Percentiles rank a stretch among this genome's conserved stretches.
Evolutionary conservation across 1,140 invertebrate genomes (phyloP).

Genomic region (Ceratina australensis): DNA sequence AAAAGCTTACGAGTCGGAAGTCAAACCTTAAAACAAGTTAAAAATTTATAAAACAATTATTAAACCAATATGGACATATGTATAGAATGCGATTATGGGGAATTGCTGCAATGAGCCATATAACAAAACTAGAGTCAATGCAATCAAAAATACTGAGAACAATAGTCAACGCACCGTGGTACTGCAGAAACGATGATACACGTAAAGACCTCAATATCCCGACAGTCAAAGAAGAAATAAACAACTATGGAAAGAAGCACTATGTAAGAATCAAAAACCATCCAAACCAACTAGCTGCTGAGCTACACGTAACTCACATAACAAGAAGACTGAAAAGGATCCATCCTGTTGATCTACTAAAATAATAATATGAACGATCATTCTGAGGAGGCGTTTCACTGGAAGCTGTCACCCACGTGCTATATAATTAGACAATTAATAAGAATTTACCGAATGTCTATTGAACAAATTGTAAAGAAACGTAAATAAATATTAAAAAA

Average conservation of each 20-base stretch:
- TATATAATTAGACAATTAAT: not conserved
- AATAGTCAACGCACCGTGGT: conserved; percentile 13
- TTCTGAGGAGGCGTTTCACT: not conserved
- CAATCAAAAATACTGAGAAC: conserved; percentile 5
- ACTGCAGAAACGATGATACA: conserved; percentile 1
- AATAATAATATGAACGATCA: not conserved
- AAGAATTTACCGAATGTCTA: conserved; percentile 5
- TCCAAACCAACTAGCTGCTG: not conserved
- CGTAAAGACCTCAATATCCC: conserved; percentile 3
- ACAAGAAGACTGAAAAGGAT: not conserved
- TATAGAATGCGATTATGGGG: conserved; percentile 1
- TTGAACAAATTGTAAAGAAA: not conserved
- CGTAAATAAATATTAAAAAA: too few relatives aligned
- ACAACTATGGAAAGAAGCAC: not conserved
- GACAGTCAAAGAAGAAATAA: conserved; percentile 5
- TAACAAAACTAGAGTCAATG: conserved; percentile 15
- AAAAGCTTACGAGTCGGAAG: too few relatives aligned
- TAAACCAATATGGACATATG: conserved; percentile 3
- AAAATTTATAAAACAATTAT: too few relatives aligned
- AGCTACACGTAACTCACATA: not conserved
- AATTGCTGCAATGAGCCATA: not conserved
- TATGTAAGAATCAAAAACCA: not conserved
- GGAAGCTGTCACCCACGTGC: conserved; percentile 10
- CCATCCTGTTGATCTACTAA: not conserved
- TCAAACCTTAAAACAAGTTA: too few relatives aligned